Evolutionary conservation across 2,797 vertebrate genomes (phyloP), one percentile per base, ranked within the genome.

Genomic region (Phoxinus dragarum): DNA sequence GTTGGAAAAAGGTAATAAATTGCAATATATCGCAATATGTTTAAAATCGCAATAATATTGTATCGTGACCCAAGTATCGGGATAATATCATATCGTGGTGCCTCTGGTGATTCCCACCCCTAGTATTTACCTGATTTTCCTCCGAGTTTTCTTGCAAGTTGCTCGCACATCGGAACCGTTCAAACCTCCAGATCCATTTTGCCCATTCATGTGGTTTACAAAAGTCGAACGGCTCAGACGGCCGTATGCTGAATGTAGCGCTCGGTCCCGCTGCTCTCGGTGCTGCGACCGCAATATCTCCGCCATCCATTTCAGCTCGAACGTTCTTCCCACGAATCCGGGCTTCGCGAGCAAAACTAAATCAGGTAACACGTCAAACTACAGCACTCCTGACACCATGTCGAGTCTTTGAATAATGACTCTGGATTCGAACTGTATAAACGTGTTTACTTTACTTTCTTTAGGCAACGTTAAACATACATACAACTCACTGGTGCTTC

Each of bases 161-260:
- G 49, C 80, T 88, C 27, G 71, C 71, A 40, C 42, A 56, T 44
- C 40, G 17, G 21, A 86, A 84, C 38, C 69, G 34, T 52, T 87
- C 72, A 23, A 87, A 89, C 23, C 66, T 16, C 16, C 84, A 14
- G 34, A 89, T 84, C 84, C 87, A 89, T 76, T 87, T 89, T n/a
- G 34, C 21, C 42, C 59, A 86, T 44, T 88, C 76, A 4, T 61
- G 54, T 14, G 82, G 80, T 56, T 86, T 88, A 52, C 76, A 80
- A 69, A 86, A 86, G 80, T 87, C 49, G 38, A 88, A 72, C 1
- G 75, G 69, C 73, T 89, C 68, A 2, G 75, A 84, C 21, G 85
- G 82, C 54, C 66, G 52, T n/a, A 79, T 86, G n/a, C 27, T 86
- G 27, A 88, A 86, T 11, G 76, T 76, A 52, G 68, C 49, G 2